Conservation (phyloP, 2,797 vertebrate genomes). For the Molothrus ater region DNA sequence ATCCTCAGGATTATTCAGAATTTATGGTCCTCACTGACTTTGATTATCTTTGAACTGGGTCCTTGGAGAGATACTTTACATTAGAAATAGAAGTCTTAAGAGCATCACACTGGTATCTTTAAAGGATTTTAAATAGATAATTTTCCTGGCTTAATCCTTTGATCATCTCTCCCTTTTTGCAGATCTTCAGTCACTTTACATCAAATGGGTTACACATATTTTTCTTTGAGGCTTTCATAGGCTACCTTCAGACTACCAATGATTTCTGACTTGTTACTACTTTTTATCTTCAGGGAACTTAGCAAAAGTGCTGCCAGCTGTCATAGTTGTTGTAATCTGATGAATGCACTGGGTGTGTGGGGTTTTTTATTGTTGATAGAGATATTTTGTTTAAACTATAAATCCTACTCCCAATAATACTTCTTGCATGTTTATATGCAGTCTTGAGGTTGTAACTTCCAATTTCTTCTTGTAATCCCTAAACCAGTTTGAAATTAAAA, state of each 20-base stretch:
- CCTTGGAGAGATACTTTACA: background rate
- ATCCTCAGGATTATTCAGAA: background rate
- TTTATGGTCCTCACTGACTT: background rate
- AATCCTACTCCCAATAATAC: background rate
- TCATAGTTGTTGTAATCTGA: background rate
- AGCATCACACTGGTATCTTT: background rate
- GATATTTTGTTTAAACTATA: background rate
- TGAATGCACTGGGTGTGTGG: background rate
- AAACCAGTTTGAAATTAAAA: conserved; percentile 4
- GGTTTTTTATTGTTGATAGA: background rate
- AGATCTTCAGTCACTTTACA: conserved; percentile 12
- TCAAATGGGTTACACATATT: background rate
- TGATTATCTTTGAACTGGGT: background rate
- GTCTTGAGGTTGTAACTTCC: background rate
- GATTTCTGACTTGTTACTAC: background rate
- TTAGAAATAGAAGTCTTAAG: background rate
- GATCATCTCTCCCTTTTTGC: background rate
- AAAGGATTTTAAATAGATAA: conserved; percentile 25
- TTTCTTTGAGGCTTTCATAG: conserved; percentile 1
- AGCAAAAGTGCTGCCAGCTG: background rate
- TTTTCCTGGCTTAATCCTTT: conserved; percentile 11
- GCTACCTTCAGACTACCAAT: background rate
- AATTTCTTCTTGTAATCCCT: background rate
- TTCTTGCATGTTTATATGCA: background rate
- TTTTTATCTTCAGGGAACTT: conserved; percentile 3